These are phyloP conservation scores for Trypoxylon attenuatum DNA, from an alignment of 2,888 invertebrate species.

Conservation along the genomic window DNA sequence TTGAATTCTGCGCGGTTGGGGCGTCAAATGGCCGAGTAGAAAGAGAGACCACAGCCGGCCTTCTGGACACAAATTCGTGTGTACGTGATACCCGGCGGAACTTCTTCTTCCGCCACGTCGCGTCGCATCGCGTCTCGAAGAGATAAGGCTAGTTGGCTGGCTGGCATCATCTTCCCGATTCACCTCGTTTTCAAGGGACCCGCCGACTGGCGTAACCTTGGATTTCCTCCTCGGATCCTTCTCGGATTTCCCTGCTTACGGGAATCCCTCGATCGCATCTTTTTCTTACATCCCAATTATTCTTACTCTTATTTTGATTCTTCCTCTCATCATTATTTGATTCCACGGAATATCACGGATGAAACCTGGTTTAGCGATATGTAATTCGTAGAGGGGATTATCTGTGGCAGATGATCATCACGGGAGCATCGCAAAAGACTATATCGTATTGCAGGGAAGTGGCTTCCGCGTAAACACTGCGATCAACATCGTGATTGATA, in stretches of 20 bases:
- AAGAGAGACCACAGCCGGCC: constrained; percentile 14
- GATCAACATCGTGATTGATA: neutral
- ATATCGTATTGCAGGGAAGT: neutral
- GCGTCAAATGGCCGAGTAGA: constrained; percentile 19
- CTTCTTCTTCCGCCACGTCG: constrained; percentile 13
- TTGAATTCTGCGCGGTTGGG: constrained; percentile 16
- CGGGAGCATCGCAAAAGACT: no score
- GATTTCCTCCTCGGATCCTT: constrained; percentile 17
- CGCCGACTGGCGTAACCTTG: constrained; percentile 32
- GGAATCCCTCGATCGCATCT: neutral
- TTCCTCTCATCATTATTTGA: no score
- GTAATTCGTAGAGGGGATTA: no score
- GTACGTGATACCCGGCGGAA: constrained; percentile 45
- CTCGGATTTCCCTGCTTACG: neutral
- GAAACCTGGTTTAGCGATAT: no score
- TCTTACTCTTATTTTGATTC: no score
- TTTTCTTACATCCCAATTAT: no score
- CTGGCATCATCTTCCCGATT: constrained; percentile 50
- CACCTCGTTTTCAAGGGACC: constrained; percentile 11
- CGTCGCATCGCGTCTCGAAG: constrained; percentile 47
- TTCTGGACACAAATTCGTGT: constrained; percentile 47
- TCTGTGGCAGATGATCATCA: no score
- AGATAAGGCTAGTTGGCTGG: no score
- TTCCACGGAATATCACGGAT: no score
- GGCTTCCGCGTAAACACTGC: neutral